A percentile compares a stretch with the other conserved stretches of the same genome.
Evolutionary conservation across 2,888 invertebrate species (phyloP).

Genomic region (Emesis furor): DNA sequence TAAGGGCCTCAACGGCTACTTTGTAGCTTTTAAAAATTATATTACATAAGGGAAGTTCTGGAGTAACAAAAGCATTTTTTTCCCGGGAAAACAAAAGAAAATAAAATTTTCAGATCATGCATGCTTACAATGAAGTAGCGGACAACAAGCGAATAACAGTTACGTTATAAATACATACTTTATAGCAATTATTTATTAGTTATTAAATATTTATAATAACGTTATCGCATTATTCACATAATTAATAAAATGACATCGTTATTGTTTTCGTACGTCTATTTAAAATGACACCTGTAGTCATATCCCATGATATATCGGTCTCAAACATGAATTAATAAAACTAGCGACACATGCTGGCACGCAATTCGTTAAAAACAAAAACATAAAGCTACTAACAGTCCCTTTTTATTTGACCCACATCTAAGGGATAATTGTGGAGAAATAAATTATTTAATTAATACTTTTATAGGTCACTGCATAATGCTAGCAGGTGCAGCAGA

Average conservation of each 20-base stretch:
- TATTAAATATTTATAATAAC: too few relatives aligned
- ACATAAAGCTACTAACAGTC: slow-evolving; percentile 46
- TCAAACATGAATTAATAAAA: slow-evolving; percentile 10
- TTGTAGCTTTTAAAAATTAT: too few relatives aligned
- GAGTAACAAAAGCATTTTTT: too few relatives aligned
- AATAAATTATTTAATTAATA: slow-evolving; percentile 90
- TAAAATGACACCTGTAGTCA: neutral
- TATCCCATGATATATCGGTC: neutral
- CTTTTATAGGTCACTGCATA: slow-evolving; percentile 91
- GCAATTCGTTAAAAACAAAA: slow-evolving; percentile 72
- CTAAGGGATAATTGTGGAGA: slow-evolving; percentile 86
- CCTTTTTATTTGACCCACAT: slow-evolving; percentile 90
- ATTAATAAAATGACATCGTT: neutral
- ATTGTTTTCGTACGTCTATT: neutral
- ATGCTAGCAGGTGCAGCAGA: slow-evolving; percentile 86
- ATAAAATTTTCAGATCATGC: too few relatives aligned
- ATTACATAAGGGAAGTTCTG: too few relatives aligned
- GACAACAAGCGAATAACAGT: too few relatives aligned
- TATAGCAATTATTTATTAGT: too few relatives aligned
- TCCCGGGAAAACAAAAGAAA: too few relatives aligned
- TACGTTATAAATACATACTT: too few relatives aligned
- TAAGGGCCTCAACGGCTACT: too few relatives aligned
- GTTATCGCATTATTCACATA: too few relatives aligned
- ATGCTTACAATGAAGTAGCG: too few relatives aligned
- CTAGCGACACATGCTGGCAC: neutral